Conservation (phyloP, 2,888 invertebrate genomes). For the Cephus sareptanus region DNA sequence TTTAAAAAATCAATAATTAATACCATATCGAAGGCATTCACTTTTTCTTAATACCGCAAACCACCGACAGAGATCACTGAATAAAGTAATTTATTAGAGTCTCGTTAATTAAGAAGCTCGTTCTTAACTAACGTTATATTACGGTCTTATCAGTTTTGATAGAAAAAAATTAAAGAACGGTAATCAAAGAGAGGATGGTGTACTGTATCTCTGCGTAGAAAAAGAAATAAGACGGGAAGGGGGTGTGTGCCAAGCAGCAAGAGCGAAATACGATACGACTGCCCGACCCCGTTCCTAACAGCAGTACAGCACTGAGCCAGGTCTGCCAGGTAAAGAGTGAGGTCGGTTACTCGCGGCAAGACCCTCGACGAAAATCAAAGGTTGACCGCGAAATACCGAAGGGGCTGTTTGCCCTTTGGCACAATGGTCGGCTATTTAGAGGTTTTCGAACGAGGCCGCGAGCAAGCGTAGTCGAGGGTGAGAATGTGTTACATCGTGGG, state of each 20-base stretch:
- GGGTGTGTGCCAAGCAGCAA: neutral
- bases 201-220: neutral
- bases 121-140: neutral
- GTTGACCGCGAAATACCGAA: conserved; percentile 37
- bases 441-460: conserved; percentile 28
- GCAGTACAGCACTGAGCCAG: neutral
- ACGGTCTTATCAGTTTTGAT: neutral
- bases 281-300: neutral
- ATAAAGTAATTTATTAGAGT: neutral
- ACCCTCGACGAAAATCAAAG: conserved; percentile 39
- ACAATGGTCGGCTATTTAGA: conserved; percentile 41
- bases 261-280: conserved; percentile 5
- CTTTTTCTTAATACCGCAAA: neutral
- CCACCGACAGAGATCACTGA: neutral
- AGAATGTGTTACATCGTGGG: neutral
- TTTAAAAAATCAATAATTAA: neutral
- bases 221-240: neutral
- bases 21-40: neutral
- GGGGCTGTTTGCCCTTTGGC: conserved; percentile 8
- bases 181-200: neutral
- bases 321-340: neutral
- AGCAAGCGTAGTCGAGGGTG: conserved; percentile 1
- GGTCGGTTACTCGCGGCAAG: neutral
- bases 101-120: neutral
- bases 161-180: neutral